These are phyloP conservation scores for Carcharodon carcharias DNA, from an alignment of 2,797 vertebrate genomes.

Conservation along the genomic window DNA sequence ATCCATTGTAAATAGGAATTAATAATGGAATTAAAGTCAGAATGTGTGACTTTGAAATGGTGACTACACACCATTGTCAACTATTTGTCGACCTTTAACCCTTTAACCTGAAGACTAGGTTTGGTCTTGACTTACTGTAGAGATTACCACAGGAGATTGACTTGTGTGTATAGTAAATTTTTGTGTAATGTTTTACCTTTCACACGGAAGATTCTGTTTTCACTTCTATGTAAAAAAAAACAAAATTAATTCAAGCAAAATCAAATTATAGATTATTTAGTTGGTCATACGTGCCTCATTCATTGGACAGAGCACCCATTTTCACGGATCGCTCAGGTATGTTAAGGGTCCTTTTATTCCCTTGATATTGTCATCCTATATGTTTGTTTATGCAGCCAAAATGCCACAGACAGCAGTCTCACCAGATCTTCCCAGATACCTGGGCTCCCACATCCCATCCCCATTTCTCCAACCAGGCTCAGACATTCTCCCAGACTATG, in stretches of 20 bases:
- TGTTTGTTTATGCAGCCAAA: neutral
- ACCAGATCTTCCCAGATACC: neutral
- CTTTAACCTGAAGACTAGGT: neutral
- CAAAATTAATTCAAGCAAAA: too few relatives aligned
- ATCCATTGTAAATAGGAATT: neutral
- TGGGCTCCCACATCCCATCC: neutral
- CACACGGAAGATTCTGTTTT: neutral
- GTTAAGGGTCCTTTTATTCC: neutral
- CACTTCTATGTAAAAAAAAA: neutral
- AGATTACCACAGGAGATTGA: neutral
- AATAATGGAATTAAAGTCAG: neutral
- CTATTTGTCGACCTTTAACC: neutral
- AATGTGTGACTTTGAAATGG: neutral
- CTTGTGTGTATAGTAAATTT: neutral
- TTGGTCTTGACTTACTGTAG: neutral
- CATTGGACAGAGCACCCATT: neutral
- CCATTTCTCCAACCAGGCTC: neutral
- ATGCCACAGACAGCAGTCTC: neutral
- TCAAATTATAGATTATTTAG: neutral
- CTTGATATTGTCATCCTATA: neutral
- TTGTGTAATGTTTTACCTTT: neutral
- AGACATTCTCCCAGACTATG: neutral
- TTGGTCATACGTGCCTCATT: neutral
- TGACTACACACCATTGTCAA: neutral
- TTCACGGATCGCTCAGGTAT: neutral